phyloP scores from a whole-genome alignment of 2,113 vertebrate genomes.

The Pogona vitticeps region DNA sequence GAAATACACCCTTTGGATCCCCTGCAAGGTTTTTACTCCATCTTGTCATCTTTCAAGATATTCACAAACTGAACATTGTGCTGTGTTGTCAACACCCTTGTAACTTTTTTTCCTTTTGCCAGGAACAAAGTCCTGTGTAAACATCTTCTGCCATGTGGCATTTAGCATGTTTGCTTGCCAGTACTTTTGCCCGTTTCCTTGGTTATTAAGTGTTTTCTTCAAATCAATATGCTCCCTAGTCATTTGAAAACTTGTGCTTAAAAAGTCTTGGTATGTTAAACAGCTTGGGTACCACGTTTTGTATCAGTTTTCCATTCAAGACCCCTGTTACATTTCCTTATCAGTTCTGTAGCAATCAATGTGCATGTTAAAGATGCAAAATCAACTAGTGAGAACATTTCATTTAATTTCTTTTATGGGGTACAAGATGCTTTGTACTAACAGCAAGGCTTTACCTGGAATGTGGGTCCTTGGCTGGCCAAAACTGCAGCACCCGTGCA shows the following conservation, averaged over 20 bases:
- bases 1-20: not conserved
- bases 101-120: slow-evolving; percentile 33
- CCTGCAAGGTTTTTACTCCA: slow-evolving; percentile 19
- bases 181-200: slow-evolving; percentile 20
- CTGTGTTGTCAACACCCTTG: not conserved
- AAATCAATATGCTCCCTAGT: slow-evolving; percentile 1
- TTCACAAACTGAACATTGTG: not conserved
- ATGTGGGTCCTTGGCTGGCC: not conserved
- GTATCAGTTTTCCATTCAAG: slow-evolving; percentile 22
- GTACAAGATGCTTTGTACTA: slow-evolving; percentile 25
- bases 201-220: slow-evolving; percentile 24
- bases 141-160: slow-evolving; percentile 22
- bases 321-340: slow-evolving; percentile 25
- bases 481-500: not conserved
- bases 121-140: slow-evolving; percentile 4
- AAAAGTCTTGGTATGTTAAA: slow-evolving; percentile 21
- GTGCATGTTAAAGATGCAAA: slow-evolving; percentile 19
- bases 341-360: not conserved
- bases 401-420: slow-evolving; percentile 31
- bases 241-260: slow-evolving; percentile 21
- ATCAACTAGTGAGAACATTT: not conserved
- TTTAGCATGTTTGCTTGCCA: slow-evolving; percentile 23
- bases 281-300: not conserved
- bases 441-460: slow-evolving; percentile 6
- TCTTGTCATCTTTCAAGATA: not conserved